These are phyloP conservation scores for Sprattus sprattus DNA, from an alignment of 2,113 vertebrate genomes.

Conservation along the genomic window DNA sequence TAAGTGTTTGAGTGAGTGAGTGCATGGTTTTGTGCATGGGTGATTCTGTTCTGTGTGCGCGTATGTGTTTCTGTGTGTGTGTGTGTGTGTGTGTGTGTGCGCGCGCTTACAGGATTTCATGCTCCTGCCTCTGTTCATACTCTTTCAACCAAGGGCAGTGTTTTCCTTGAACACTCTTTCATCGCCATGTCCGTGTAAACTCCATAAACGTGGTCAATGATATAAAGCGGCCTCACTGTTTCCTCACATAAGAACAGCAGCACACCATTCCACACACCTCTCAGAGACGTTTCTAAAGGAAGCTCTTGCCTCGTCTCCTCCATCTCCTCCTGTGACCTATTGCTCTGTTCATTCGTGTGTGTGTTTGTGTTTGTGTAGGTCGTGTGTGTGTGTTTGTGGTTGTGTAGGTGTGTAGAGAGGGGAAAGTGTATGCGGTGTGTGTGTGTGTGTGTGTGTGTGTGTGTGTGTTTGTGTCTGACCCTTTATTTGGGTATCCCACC, in stretches of 20 bases:
- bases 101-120: background rate
- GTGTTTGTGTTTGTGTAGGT: background rate
- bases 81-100: constrained; percentile 20
- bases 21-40: constrained; percentile 6
- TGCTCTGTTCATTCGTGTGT: too few relatives aligned
- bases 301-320: too few relatives aligned
- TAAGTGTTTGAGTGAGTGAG: background rate
- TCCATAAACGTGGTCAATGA: too few relatives aligned
- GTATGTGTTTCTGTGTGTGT: constrained; percentile 19
- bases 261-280: too few relatives aligned
- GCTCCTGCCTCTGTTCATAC: background rate
- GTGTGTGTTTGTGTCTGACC: background rate
- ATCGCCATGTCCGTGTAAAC: too few relatives aligned
- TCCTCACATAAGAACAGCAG: too few relatives aligned
- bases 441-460: constrained; percentile 20
- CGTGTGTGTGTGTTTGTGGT: constrained; percentile 19
- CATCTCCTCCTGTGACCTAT: too few relatives aligned
- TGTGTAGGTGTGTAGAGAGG: background rate
- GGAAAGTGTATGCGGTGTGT: background rate
- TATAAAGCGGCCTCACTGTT: too few relatives aligned
- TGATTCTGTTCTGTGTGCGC: background rate
- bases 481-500: too few relatives aligned
- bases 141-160: background rate
- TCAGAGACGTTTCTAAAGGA: too few relatives aligned
- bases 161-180: too few relatives aligned